Conservation (phyloP, 2,888 invertebrate species). For the Drosophila paramelanica region DNA sequence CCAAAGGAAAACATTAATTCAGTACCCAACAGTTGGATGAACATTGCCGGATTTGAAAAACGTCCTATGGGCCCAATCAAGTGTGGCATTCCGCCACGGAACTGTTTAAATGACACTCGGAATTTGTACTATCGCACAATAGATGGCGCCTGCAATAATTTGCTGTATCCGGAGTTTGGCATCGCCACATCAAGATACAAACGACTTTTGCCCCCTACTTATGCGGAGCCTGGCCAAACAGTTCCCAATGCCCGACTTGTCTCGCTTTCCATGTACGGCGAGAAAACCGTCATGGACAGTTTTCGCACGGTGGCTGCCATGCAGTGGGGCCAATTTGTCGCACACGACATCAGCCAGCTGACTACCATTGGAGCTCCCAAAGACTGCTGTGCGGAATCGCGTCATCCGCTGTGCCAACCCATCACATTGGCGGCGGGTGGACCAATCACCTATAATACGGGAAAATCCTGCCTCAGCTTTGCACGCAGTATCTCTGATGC, state of each 20-base stretch:
- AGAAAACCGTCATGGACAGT: constrained; percentile 63
- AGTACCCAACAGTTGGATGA: constrained; percentile 31
- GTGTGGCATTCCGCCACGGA: constrained; percentile 70
- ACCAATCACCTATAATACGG: constrained; percentile 85
- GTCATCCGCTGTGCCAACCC: constrained; percentile 83
- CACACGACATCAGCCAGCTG: constrained; percentile 74
- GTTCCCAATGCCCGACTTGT: constrained; percentile 77
- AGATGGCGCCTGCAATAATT: constrained; percentile 81
- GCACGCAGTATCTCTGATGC: constrained; percentile 88
- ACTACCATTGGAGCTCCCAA: constrained; percentile 57
- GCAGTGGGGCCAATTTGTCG: constrained; percentile 80
- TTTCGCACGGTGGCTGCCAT: constrained; percentile 76
- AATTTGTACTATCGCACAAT: constrained; percentile 73
- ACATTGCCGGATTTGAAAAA: constrained; percentile 10
- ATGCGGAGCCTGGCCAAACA: constrained; percentile 49
- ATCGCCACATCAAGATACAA: constrained; percentile 63
- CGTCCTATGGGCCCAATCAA: constrained; percentile 22
- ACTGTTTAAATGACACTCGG: constrained; percentile 67
- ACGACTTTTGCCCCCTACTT: constrained; percentile 71
- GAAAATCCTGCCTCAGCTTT: constrained; percentile 88
- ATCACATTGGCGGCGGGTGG: constrained; percentile 87
- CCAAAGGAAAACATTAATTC: constrained; percentile 41
- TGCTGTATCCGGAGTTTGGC: constrained; percentile 68
- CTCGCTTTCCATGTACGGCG: constrained; percentile 75
- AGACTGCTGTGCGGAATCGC: constrained; percentile 70